Conservation (phyloP, 2,113 vertebrate genomes). For the Rhea americana region DNA sequence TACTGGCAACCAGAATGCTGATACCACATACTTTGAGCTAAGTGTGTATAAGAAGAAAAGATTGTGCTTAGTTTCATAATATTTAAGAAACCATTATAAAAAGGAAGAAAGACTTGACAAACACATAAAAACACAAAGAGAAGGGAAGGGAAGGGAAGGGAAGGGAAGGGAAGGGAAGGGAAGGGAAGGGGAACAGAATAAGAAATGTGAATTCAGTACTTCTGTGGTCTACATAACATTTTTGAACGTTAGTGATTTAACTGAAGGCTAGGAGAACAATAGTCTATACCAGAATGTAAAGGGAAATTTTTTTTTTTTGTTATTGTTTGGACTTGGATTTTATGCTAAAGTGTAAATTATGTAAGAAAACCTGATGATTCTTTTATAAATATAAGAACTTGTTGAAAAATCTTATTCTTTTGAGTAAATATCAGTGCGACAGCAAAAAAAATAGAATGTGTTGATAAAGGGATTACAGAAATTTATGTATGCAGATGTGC, state of each 20-base stretch:
- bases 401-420: neutral
- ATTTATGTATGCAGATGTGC: neutral
- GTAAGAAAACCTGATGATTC: neutral
- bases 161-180: no score
- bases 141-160: neutral
- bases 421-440: neutral
- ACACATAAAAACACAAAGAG: neutral
- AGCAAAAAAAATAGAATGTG: neutral
- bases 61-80: neutral
- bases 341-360: neutral
- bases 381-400: neutral
- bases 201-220: neutral
- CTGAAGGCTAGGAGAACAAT: neutral
- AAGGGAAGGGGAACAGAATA: neutral
- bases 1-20: neutral
- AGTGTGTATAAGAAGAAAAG: neutral
- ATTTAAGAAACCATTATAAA: neutral
- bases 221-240: neutral
- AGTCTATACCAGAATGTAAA: neutral
- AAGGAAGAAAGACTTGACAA: neutral
- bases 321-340: neutral
- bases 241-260: neutral
- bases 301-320: neutral
- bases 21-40: neutral
- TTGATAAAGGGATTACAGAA: neutral